phyloP scores from a whole-genome alignment of 2,113 vertebrate species.

The Porphyrio hochstetteri region DNA sequence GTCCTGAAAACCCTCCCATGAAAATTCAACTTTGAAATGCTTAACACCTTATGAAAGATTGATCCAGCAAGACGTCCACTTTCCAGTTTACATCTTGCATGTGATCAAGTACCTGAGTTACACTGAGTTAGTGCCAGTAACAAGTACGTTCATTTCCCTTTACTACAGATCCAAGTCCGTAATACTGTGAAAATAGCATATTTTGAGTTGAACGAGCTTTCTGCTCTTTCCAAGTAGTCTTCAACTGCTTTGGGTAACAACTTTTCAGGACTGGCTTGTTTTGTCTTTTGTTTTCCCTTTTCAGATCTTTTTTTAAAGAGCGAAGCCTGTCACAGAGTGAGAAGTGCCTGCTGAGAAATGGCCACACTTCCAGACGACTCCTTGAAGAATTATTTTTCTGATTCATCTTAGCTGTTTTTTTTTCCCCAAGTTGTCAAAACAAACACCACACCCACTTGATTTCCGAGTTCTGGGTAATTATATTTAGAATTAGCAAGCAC shows the following conservation, averaged over 20 bases:
- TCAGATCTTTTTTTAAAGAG: background rate
- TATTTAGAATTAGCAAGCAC: background rate
- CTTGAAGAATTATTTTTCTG: constrained; percentile 57
- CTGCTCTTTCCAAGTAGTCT: background rate
- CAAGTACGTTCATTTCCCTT: background rate
- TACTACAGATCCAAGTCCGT: background rate
- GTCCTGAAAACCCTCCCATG: background rate
- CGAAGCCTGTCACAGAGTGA: background rate
- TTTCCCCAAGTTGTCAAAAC: constrained; percentile 57
- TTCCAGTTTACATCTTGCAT: background rate
- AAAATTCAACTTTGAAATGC: background rate
- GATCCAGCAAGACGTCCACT: background rate
- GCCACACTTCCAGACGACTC: background rate
- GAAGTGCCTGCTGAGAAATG: background rate
- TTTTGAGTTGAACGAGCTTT: background rate
- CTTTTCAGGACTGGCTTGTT: background rate
- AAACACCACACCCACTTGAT: constrained; percentile 73
- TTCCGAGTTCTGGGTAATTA: constrained; percentile 57
- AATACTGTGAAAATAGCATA: background rate
- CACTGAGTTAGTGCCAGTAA: background rate
- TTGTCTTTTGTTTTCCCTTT: background rate
- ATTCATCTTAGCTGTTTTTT: constrained; percentile 25
- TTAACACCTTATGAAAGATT: background rate
- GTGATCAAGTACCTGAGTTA: background rate
- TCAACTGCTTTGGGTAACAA: background rate